Conservation (phyloP, 2,888 invertebrate species). For the Drosophila nigricruria region DNA sequence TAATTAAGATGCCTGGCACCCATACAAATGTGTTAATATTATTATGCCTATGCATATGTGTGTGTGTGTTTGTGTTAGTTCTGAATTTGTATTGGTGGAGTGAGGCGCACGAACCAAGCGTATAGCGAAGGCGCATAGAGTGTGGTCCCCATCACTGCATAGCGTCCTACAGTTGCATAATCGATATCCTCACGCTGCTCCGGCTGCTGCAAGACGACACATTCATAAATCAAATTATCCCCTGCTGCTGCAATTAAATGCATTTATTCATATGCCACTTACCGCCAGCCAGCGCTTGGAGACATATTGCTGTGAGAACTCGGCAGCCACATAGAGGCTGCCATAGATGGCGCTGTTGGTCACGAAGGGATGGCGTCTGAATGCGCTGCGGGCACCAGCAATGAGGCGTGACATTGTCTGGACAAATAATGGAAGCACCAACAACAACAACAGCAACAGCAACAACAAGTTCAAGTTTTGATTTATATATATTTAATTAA, state of each 20-base stretch:
- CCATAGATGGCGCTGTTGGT: conserved; percentile 90
- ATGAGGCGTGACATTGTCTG: conserved; percentile 69
- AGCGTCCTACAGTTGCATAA: conserved; percentile 86
- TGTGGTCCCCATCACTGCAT: conserved; percentile 87
- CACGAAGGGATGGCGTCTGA: conserved; percentile 86
- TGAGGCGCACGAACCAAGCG: conserved; percentile 86
- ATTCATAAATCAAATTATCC: conserved; percentile 44
- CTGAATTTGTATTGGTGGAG: background rate
- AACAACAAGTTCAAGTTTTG: conserved; percentile 37
- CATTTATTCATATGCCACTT: conserved; percentile 49
- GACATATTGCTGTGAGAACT: conserved; percentile 91
- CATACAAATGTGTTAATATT: conserved; percentile 8
- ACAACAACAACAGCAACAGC: conserved; percentile 13
- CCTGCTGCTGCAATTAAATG: conserved; percentile 2
- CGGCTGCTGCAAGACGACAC: conserved; percentile 53
- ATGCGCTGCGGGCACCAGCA: conserved; percentile 72
- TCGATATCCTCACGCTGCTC: conserved; percentile 85
- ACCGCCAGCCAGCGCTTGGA: conserved; percentile 89
- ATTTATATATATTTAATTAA: conserved; percentile 50
- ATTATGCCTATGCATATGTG: background rate
- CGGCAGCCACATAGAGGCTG: conserved; percentile 91
- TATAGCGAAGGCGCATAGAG: conserved; percentile 88
- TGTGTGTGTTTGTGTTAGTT: conserved; percentile 11
- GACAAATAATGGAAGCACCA: conserved; percentile 21
- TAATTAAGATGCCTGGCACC: conserved; percentile 38